Percentiles rank a stretch among this genome's conserved stretches.
phyloP scores from a whole-genome alignment of 2,888 invertebrate species.

The Salpingus planirostris region DNA sequence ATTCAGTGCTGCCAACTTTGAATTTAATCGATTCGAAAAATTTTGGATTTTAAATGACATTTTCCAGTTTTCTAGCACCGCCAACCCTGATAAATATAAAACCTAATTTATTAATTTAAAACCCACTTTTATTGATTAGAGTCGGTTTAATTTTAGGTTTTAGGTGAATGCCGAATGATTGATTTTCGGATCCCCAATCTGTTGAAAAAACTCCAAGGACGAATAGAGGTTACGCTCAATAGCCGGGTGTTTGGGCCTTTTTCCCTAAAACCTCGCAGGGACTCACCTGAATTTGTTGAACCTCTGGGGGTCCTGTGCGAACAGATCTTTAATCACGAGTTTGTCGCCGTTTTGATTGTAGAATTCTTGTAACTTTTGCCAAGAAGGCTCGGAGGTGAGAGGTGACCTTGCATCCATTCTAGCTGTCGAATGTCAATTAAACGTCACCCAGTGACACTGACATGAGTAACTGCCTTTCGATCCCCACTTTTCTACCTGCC shows the following conservation, averaged over 20 bases:
- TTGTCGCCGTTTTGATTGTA: slow-evolving; percentile 62
- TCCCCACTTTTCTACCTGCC: no score
- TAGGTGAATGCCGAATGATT: no score
- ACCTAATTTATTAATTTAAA: no score
- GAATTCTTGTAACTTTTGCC: slow-evolving; percentile 65
- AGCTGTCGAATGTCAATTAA: slow-evolving; percentile 15
- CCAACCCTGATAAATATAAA: no score
- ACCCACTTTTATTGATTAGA: no score
- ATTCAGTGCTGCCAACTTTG: no score
- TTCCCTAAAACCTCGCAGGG: slow-evolving; percentile 1
- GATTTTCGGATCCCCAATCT: no score
- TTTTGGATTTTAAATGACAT: no score
- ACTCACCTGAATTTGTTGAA: slow-evolving; percentile 84
- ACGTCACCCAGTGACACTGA: not conserved
- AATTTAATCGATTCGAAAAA: no score
- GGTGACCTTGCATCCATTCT: slow-evolving; percentile 48
- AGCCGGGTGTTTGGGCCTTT: slow-evolving; percentile 3
- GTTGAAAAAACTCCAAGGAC: slow-evolving; percentile 8
- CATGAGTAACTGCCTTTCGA: no score
- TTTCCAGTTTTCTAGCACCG: no score
- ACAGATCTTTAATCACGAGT: slow-evolving; percentile 75
- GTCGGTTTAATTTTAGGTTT: no score
- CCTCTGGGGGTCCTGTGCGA: slow-evolving; percentile 68
- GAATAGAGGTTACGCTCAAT: slow-evolving; percentile 12
- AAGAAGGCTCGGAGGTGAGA: slow-evolving; percentile 59